Base-by-base conservation (phyloP, 2,113 vertebrate species). In the Epinephelus cyanopodus region DNA sequence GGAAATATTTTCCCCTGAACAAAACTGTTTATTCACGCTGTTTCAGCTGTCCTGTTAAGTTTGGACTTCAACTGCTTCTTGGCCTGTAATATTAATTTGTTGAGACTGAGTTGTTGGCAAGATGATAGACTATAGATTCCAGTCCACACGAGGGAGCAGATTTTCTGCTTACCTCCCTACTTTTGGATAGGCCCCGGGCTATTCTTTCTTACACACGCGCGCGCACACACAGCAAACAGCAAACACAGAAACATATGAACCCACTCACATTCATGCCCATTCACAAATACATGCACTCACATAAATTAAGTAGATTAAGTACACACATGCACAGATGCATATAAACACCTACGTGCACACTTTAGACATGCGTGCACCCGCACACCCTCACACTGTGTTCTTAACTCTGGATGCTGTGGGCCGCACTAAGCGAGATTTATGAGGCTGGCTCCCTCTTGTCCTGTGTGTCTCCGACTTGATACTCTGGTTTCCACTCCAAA, bases 401-500 rank as follows among this genome's bases (percentile, higher is more conserved):
- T 45, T 57, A 57, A 81, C 61, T 86, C 68, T 79, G 78, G 91
- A 92, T 89, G 87, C 81, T 92, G 79, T 73, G 72, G 67, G 79
- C 86, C 75, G 81, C 84, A 67, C 82, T 77, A 45, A 78, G 58
- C 70, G 88, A 90, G 82, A 91, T 93, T 92, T 92, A 91, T 91
- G 88, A 87, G 82, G 74, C 87, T 84, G 86, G 88, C 91, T 93
- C 84, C 90, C 89, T 90, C 83, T 68, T 90, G 90, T 91, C 89
- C 89, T 90, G 84, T 87, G 87, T 81, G 87, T 90, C 91, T 90
- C 85, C 18, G 79, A 82, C 81, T 88, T 77, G 87, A 90, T 91
- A 83, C 85, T 92, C 88, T 86, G 85, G 89, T 92, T 93, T 93
- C 92, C 88, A 90, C 85, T 87, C 87, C 86, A 92, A 92, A 92